Percentiles rank a stretch among this genome's conserved stretches.
Conservation (phyloP, 2,113 vertebrate species). For the Ciconia stormi region DNA sequence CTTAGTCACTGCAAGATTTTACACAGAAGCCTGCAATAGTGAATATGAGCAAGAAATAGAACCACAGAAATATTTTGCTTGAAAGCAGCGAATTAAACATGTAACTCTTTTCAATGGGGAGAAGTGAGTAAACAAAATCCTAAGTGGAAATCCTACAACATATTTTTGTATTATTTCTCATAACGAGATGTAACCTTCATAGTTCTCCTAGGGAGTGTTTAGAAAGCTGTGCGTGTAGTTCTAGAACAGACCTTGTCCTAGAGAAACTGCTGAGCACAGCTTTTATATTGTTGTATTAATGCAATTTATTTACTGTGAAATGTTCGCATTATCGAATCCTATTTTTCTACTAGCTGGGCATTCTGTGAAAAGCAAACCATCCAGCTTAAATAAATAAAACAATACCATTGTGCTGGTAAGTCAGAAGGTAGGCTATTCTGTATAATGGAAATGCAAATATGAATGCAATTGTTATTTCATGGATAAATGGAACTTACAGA, state of each 20-base stretch:
- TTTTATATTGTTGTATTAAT: slow-evolving; percentile 54
- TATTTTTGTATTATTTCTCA: background rate
- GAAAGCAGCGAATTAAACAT: background rate
- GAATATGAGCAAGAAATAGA: background rate
- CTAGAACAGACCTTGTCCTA: slow-evolving; percentile 29
- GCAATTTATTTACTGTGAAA: slow-evolving; percentile 68
- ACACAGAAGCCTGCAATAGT: background rate
- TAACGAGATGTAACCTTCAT: background rate
- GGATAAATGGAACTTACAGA: slow-evolving; percentile 21
- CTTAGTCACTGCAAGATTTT: background rate
- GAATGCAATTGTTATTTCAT: slow-evolving; percentile 23
- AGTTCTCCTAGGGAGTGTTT: background rate
- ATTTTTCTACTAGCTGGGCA: slow-evolving; percentile 36
- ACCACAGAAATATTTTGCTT: background rate
- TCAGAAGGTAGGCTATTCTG: background rate
- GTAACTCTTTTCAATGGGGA: background rate
- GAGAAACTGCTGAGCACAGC: slow-evolving; percentile 34
- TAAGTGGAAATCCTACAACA: background rate
- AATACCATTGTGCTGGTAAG: background rate
- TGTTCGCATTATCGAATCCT: slow-evolving; percentile 24
- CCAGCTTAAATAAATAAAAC: slow-evolving; percentile 36
- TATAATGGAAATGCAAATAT: slow-evolving; percentile 45
- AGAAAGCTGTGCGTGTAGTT: background rate
- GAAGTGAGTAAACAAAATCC: background rate
- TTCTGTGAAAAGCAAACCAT: slow-evolving; percentile 16